phyloP scores from a whole-genome alignment of 1,140 invertebrate genomes.

The Aphidius ervi region DNA sequence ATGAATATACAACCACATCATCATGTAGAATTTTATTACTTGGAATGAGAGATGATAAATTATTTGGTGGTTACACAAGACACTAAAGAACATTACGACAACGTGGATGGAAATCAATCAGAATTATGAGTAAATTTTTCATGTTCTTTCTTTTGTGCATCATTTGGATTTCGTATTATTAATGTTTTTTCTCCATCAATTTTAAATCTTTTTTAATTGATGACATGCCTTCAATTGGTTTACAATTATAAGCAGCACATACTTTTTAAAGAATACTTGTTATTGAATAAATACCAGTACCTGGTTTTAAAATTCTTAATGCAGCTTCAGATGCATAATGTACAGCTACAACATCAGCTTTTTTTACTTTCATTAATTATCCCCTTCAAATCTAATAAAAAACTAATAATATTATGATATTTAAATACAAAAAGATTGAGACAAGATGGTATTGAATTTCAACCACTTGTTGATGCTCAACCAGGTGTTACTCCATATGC shows the following conservation, averaged over 20 bases:
- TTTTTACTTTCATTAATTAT: slow-evolving; percentile 64
- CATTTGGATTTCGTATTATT: slow-evolving; percentile 97
- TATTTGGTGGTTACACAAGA: slow-evolving; percentile 90
- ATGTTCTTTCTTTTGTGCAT: slow-evolving; percentile 95
- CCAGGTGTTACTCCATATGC: slow-evolving; percentile 57
- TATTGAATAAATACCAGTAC: slow-evolving; percentile 87
- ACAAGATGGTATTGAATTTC: slow-evolving; percentile 64
- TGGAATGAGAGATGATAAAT: slow-evolving; percentile 95
- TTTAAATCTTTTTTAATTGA: slow-evolving; percentile 89
- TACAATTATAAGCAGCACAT: slow-evolving; percentile 88
- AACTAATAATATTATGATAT: slow-evolving; percentile 8
- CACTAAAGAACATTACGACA: slow-evolving; percentile 72
- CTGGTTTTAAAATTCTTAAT: slow-evolving; percentile 85
- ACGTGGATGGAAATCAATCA: slow-evolving; percentile 69
- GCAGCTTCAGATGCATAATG: slow-evolving; percentile 93
- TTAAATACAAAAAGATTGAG: slow-evolving; percentile 54
- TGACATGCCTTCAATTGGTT: slow-evolving; percentile 99
- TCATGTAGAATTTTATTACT: slow-evolving; percentile 74
- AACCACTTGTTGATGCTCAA: slow-evolving; percentile 29
- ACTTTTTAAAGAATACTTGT: slow-evolving; percentile 93
- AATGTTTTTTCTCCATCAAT: slow-evolving; percentile 99
- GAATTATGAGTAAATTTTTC: slow-evolving; percentile 95
- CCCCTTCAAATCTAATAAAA: slow-evolving; percentile 3
- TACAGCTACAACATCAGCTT: slow-evolving; percentile 95
- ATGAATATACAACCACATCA: slow-evolving; percentile 57